Evolutionary conservation across 2,113 vertebrate species (phyloP), one percentile per base, ranked within the genome.

Genomic region (Polypterus bichir): DNA sequence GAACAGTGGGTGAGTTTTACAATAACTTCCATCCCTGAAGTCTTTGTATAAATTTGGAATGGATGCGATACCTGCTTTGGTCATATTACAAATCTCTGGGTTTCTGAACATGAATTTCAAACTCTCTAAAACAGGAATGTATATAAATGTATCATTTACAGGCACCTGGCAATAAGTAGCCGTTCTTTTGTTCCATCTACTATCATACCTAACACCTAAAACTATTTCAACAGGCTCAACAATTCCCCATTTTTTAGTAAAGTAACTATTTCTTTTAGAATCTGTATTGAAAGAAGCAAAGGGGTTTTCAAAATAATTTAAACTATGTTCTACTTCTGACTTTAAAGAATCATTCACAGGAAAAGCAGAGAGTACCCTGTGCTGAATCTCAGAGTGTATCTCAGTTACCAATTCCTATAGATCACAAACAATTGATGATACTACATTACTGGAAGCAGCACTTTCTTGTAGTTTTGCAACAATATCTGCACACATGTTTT

Each of bases 121-220:
- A 7, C 54, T 66, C 58, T 62, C 47, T 5, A 66, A 66, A 3
- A 62, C 9, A 5, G 45, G 65, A 7, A 62, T 44, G 44, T 61
- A 66, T 11, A 66, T 48, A n/a, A 49, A 62, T 47, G 4, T 61
- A 53, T 49, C 46, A 49, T 7, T 63, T 5, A 63, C 54, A 7
- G 54, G 62, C n/a, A 63, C 27, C 5, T 57, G 62, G 5, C 48
- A 46, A 48, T 63, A 63, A 47, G 10, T 45, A 44, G 59, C 53
- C 46, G 54, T 49, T 6, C 9, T 54, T 56, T 10, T 9, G 44
- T 60, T 60, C 48, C 57, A 59, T 27, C 54, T 64, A 9, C 46
- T 46, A 64, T 48, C n/a, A n/a, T n/a, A n/a, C n/a, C 62, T 54
- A n/a, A 67, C 62, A 5, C 66, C 59, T 47, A 63, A 27, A 44